Evolutionary conservation across 2,797 vertebrate genomes (phyloP), one percentile per base, ranked within the genome.

Genomic region (Diceros bicornis): DNA sequence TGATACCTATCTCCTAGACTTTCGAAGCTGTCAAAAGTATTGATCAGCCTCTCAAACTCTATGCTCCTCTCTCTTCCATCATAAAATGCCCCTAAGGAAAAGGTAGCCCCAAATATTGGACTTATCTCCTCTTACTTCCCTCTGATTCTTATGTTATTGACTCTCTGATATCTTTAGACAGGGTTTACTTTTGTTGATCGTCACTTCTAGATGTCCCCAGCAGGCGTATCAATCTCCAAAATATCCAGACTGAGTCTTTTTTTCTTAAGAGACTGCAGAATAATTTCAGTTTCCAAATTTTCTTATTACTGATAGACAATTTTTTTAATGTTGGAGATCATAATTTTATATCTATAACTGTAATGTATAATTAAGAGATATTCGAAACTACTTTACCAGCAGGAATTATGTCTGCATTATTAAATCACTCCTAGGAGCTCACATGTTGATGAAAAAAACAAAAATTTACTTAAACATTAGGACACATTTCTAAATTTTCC

Each of bases 401-500:
- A 95, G 10, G 7, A 83, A 95, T 3, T 72, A 37, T 55, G 12
- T 59, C 66, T 78, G 4, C 27, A 61, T 87, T 47, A 59, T 89
- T 87, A 78, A 95, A 64, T 87, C 57, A 68, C 37, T 88, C 34
- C 27, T 37, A 83, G 29, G 9, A 72, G 9, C 5, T 47, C 32
- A 62, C 32, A 20, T 59, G 17, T 79, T 92, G 27, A 34, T 55
- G 47, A n/a, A 62, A 72, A 52, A 68, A 69, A 14, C 20, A 61
- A 82, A 78, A 79, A 44, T 55, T 20, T 20, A 34, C 23, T 34
- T 84, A 85, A 75, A 4, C 7, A 25, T 52, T 89, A 69, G 27
- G 62, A 78, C 47, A 64, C 27, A 79, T 92, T 82, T 95, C 71
- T 96, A 34, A 84, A 79, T 74, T 88, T 87, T 69, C n/a, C 25